A percentile compares a stretch with the other conserved stretches of the same genome.
phyloP scores from a whole-genome alignment of 2,888 invertebrate genomes.

The Bombyx huttoni region DNA sequence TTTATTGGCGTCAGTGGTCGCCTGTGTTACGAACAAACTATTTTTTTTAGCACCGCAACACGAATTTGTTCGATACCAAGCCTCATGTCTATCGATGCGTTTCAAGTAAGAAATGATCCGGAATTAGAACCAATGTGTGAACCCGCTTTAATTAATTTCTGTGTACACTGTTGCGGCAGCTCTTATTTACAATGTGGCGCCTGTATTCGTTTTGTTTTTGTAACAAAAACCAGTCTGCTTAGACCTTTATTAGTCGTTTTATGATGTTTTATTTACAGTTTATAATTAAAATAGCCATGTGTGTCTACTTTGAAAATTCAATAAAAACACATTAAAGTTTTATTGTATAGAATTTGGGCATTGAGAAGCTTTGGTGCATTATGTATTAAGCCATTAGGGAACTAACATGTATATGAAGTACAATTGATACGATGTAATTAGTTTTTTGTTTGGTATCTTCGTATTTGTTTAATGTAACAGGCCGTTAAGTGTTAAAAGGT shows the following conservation, averaged over 20 bases:
- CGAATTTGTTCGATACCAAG: slow-evolving; percentile 41
- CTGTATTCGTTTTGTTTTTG: not conserved
- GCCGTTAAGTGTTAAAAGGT: slow-evolving; percentile 15
- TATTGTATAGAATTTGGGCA: no score
- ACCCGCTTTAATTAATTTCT: slow-evolving; percentile 6
- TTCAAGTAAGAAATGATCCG: slow-evolving; percentile 30
- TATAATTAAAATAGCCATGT: not conserved
- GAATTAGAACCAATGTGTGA: slow-evolving; percentile 26
- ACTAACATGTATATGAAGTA: no score
- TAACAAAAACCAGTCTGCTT: not conserved
- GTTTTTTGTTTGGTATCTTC: not conserved
- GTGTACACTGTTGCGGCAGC: slow-evolving; percentile 1
- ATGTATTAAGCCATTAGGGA: no score
- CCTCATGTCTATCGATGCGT: slow-evolving; percentile 37
- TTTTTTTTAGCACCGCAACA: slow-evolving; percentile 20
- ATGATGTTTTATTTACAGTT: not conserved
- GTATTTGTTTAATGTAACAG: not conserved
- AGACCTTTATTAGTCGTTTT: not conserved
- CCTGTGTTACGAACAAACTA: slow-evolving; percentile 35
- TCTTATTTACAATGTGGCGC: not conserved
- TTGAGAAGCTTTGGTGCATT: no score
- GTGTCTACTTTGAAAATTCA: not conserved
- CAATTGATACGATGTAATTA: no score
- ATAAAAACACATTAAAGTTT: no score
- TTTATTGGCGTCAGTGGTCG: slow-evolving; percentile 43